Base-by-base conservation (phyloP, 2,113 vertebrate genomes). In the Glareola pratincola region DNA sequence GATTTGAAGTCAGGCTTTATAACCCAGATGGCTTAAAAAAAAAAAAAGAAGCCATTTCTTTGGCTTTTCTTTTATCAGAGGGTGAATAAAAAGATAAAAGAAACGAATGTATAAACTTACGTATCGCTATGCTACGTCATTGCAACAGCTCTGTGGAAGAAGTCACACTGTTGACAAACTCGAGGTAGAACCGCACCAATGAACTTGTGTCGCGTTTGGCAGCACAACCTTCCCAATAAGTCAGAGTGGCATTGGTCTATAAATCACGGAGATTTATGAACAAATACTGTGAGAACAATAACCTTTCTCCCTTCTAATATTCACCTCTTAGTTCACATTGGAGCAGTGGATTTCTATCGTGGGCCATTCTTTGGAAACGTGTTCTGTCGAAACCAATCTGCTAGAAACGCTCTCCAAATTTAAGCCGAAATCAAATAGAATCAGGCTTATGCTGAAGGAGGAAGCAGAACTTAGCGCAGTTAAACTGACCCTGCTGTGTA, bases 1-100 rank as follows among this genome's bases (percentile, higher is more conserved):
- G 85, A 97, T 97, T 84, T 91, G 90, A 96, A 97, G 95, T 89
- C 45, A 14, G 71, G 90, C 85, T 97, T 97, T 97, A 80, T 88
- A 97, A 93, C 94, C 74, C 94, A 95, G 88, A 77, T 96, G 90
- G 91, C 87, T 96, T 97, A 64, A 73, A 88, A 92, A 19, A 67
- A 68, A 87, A 43, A 26, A 34, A 32, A 18, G 59, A 19, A 64
- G 1, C 9, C 14, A 21, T 88, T 91, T 64, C 45, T 45, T 84
- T 43, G 74, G n/a, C 17, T 93, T 85, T 95, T 88, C 91, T 92
- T 82, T 92, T 85, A 84, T 83, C 74, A 45, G 93, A 66, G 79
- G 16, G 71, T 92, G 87, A 82, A 73, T 84, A 85, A 59, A 79
- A 89, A 96, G 89, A 96, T 94, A 76, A 95, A 74, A 91, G 78